Conservation (phyloP, 1,140 invertebrate species). For the Zophobas morio region DNA sequence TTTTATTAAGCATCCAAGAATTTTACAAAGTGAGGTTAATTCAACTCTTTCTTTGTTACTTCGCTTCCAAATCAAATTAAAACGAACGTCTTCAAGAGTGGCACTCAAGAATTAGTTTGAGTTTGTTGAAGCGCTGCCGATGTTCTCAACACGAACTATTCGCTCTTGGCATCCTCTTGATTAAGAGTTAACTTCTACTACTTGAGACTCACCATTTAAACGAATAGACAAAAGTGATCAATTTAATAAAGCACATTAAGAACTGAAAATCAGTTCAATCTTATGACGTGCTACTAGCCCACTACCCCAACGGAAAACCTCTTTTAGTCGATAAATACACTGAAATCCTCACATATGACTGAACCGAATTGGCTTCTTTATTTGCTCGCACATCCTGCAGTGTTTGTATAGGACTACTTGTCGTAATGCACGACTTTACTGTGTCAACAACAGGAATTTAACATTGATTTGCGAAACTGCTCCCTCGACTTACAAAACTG, state of each 20-base stretch:
- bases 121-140: no score
- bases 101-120: no score
- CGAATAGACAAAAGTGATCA: background rate
- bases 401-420: constrained; percentile 61
- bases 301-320: constrained; percentile 14
- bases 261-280: background rate
- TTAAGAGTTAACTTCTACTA: no score
- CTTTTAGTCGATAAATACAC: constrained; percentile 25
- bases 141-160: no score
- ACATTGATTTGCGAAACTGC: constrained; percentile 54
- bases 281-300: background rate
- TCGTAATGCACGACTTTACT: constrained; percentile 61
- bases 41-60: no score
- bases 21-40: no score
- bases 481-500: constrained; percentile 36
- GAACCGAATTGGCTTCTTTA: constrained; percentile 54
- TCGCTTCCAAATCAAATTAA: no score
- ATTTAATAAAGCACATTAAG: background rate
- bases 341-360: constrained; percentile 40
- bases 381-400: constrained; percentile 57
- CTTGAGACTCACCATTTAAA: no score
- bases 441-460: constrained; percentile 55
- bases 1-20: no score
- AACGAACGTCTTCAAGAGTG: no score
- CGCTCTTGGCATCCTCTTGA: no score